Base-by-base conservation (phyloP, 2,888 invertebrate species). In the Gastracanthus pulcherrimus region DNA sequence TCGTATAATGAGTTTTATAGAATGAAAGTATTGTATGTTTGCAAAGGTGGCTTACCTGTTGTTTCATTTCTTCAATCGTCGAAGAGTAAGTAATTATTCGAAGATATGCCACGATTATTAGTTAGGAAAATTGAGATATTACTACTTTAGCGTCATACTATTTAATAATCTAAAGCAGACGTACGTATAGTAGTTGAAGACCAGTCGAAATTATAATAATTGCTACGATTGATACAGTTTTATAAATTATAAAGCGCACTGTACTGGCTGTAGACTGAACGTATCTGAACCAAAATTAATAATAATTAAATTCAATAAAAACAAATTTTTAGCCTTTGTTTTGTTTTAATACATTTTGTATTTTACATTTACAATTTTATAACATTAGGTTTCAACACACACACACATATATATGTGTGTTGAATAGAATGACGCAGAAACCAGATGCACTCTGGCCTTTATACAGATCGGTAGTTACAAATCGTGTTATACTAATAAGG, bases 171-270 rank as follows among this genome's bases (percentile, higher is more conserved):
- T 16, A 45, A 64, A 58, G 4, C n/a, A 60, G 34, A 82, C 84
- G 81, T 69, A 85, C 86, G 31, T 75, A 76, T 29, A 86, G 81
- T 7, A 86, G 69, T 3, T 85, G 86, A 78, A 85, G 82, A 45
- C 84, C 84, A 11, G 84, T 85, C 51, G 82, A 85, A 48, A 86
- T 83, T 0, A 82, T 83, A 7, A 84, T 82, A 23, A 82, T 19
- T 26, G 75, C 60, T 29, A 75, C 48, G 3, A 72, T 51, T 7
- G 38, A 19, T 19, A 66, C 26, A 9, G 77, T 76, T 71, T 71
- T 64, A 2, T 71, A 34, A 2, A 76, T 19, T 55, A 81, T 66
- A n/a, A 36, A 69, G 23, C 69, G 70, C 11, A 70, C 67, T 11
- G 72, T 11, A 13, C 7, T 9, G 16, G 55, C 64, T 11, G 55